phyloP scores from a whole-genome alignment of 2,888 invertebrate genomes.

The Dioctria rufipes region DNA sequence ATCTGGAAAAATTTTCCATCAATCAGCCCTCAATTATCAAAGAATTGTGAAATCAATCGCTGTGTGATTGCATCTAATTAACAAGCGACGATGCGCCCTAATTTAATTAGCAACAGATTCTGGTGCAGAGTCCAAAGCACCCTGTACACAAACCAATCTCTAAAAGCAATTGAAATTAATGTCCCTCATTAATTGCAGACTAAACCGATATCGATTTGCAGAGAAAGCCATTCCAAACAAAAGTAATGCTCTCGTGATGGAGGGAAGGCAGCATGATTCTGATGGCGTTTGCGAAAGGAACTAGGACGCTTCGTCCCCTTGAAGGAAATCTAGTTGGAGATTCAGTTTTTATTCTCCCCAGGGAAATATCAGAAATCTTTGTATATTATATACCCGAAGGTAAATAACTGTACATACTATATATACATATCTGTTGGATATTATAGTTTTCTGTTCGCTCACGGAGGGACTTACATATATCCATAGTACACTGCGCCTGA shows the following conservation, averaged over 20 bases:
- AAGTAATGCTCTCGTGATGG: constrained; percentile 16
- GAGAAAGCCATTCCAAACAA: constrained; percentile 31
- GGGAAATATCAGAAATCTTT: constrained; percentile 53
- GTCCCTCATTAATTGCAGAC: constrained; percentile 51
- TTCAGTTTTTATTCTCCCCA: constrained; percentile 52
- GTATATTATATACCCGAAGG: constrained; percentile 44
- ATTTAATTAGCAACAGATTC: constrained; percentile 46
- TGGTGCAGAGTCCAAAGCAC: not conserved
- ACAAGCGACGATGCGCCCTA: constrained; percentile 43
- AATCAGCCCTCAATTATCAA: constrained; percentile 13
- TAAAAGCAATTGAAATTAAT: constrained; percentile 50
- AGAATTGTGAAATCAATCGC: constrained; percentile 31
- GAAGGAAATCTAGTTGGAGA: constrained; percentile 51
- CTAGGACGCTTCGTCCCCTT: constrained; percentile 22
- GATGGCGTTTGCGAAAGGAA: not conserved
- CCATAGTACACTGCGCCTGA: constrained; percentile 15
- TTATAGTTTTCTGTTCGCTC: constrained; percentile 19
- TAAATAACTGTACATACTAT: not conserved
- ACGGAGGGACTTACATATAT: not conserved
- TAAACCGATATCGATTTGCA: constrained; percentile 52
- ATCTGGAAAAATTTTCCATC: constrained; percentile 11
- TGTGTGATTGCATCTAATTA: constrained; percentile 49
- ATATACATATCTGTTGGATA: constrained; percentile 32
- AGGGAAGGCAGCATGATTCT: not conserved
- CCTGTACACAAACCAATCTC: constrained; percentile 15